Evolutionary conservation across 1,140 invertebrate species (phyloP).

Genomic region (Drosophila baimaii): DNA sequence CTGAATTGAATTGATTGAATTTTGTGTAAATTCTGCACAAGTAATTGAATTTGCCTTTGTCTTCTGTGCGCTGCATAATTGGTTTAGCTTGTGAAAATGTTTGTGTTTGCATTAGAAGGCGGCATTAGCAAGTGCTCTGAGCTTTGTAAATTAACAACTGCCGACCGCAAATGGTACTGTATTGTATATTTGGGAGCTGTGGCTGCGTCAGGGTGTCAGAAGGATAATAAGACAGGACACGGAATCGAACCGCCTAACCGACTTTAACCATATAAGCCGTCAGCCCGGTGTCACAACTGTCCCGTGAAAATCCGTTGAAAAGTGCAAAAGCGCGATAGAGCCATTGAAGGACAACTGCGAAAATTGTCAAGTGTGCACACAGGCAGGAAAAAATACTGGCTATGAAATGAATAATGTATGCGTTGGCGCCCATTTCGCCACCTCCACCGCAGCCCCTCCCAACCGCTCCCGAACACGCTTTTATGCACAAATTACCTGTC

Average conservation of each 20-base stretch:
- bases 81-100: conserved; percentile 25
- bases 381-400: conserved; percentile 43
- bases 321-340: conserved; percentile 43
- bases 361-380: conserved; percentile 63
- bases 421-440: conserved; percentile 29
- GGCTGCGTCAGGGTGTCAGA: conserved; percentile 1
- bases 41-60: conserved; percentile 51
- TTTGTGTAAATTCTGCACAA: conserved; percentile 32
- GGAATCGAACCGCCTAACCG: conserved; percentile 25
- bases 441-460: not conserved
- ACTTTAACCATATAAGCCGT: conserved; percentile 7
- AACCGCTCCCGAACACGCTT: conserved; percentile 40
- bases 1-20: conserved; percentile 49
- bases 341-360: conserved; percentile 47
- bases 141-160: conserved; percentile 18
- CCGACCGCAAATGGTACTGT: not conserved
- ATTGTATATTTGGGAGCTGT: not conserved
- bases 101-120: conserved; percentile 9
- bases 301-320: conserved; percentile 58
- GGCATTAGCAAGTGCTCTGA: not conserved
- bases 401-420: conserved; percentile 73
- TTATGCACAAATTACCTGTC: conserved; percentile 80
- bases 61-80: conserved; percentile 38
- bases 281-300: conserved; percentile 36
- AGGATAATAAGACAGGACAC: conserved; percentile 29